phyloP scores from a whole-genome alignment of 2,888 invertebrate genomes.

The Drosophila anomelani region DNA sequence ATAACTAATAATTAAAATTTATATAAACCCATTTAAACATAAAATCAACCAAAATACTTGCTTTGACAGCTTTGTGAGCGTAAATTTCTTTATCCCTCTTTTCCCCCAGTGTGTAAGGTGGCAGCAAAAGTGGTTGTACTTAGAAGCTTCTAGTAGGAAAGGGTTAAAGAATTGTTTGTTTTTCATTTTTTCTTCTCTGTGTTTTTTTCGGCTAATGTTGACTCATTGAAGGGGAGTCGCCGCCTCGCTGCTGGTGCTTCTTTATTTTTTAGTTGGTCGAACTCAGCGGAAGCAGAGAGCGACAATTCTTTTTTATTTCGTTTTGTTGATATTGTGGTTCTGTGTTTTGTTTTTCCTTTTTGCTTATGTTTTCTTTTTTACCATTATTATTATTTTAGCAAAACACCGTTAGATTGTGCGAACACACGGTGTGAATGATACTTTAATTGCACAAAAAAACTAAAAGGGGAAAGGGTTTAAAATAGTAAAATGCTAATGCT shows the following conservation, averaged over 20 bases:
- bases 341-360: conserved; percentile 25
- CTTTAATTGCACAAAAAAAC: conserved; percentile 69
- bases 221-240: conserved; percentile 66
- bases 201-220: conserved; percentile 56
- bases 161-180: neutral
- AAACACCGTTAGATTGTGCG: conserved; percentile 78
- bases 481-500: conserved; percentile 21
- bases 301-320: conserved; percentile 29
- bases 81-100: neutral
- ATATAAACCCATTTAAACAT: neutral
- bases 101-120: neutral
- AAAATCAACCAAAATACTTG: neutral
- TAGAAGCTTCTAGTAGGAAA: neutral
- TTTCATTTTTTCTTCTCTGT: conserved; percentile 4
- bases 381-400: conserved; percentile 75
- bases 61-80: neutral
- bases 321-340: conserved; percentile 39
- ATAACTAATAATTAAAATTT: neutral
- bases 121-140: conserved; percentile 2
- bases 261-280: conserved; percentile 12
- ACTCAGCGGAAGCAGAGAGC: conserved; percentile 35
- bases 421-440: conserved; percentile 78
- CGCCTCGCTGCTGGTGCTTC: conserved; percentile 15
- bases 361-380: conserved; percentile 32
- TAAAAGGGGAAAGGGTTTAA: neutral